phyloP scores from a whole-genome alignment of 1,140 invertebrate genomes.

The Paraescarpia echinospica region DNA sequence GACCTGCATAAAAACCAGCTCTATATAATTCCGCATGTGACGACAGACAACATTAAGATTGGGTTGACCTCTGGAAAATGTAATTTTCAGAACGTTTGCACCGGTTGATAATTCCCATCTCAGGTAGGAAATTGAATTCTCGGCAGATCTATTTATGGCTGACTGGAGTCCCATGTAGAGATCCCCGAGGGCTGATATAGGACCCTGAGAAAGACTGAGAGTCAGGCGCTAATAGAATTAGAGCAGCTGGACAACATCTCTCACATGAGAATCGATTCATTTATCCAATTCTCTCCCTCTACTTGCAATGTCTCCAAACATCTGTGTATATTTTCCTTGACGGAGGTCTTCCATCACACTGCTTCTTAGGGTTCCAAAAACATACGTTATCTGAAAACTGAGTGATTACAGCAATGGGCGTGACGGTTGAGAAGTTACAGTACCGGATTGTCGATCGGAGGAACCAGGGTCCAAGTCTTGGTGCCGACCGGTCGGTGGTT shows the following conservation, averaged over 20 bases:
- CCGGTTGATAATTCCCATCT: neutral
- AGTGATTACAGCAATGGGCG: too few species aligned
- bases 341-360: neutral
- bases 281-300: neutral
- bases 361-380: too few species aligned
- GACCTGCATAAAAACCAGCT: neutral
- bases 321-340: neutral
- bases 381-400: too few species aligned
- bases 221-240: neutral
- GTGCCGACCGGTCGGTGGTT: too few species aligned
- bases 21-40: neutral
- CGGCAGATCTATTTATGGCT: neutral
- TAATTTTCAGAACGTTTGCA: neutral
- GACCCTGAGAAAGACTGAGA: neutral
- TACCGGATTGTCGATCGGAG: too few species aligned
- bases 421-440: too few species aligned
- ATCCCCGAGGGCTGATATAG: neutral
- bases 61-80: neutral
- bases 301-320: neutral
- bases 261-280: neutral
- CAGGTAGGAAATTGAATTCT: neutral
- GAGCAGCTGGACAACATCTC: neutral
- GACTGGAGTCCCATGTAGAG: neutral
- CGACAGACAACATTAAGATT: slow-evolving; percentile 8
- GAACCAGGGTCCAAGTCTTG: too few species aligned